These are phyloP conservation scores for Turritopsis rubra DNA, from an alignment of 30 jellyfish, hydroid and myxozoan species.

Conservation along the genomic window DNA sequence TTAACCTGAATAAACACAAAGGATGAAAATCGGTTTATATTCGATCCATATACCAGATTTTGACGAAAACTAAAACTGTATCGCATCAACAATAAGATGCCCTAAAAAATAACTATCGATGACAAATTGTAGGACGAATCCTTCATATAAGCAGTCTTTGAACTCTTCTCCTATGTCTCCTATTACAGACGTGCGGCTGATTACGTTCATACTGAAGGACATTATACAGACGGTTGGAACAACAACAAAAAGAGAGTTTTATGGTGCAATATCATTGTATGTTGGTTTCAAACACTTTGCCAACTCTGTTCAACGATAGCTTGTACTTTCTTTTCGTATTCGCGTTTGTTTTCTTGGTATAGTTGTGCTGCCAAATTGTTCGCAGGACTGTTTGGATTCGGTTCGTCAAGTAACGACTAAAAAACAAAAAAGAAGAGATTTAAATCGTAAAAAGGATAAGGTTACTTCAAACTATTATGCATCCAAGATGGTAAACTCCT, in stretches of 20 bases:
- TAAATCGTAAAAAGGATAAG: too few relatives aligned
- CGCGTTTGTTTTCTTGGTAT: constrained; percentile 79
- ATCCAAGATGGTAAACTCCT: too few relatives aligned
- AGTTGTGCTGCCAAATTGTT: constrained; percentile 92
- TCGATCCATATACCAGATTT: too few relatives aligned
- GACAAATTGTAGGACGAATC: too few relatives aligned
- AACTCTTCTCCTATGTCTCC: too few relatives aligned
- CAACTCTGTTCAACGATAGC: constrained; percentile 92
- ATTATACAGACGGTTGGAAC: background rate
- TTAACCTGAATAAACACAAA: too few relatives aligned
- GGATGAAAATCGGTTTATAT: too few relatives aligned
- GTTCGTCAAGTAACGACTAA: constrained; percentile 90
- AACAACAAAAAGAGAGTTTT: background rate
- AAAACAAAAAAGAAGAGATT: background rate
- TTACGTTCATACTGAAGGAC: too few relatives aligned
- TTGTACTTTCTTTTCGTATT: constrained; percentile 77
- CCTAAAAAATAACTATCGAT: too few relatives aligned
- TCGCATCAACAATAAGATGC: background rate
- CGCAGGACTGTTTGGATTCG: constrained; percentile 96
- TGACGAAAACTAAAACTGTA: too few relatives aligned
- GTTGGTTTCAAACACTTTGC: constrained; percentile 53
- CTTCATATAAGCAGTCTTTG: too few relatives aligned
- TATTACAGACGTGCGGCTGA: background rate
- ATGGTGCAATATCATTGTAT: background rate
- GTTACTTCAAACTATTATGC: too few relatives aligned